These are phyloP conservation scores for Drosophila triauraria DNA, from an alignment of 1,140 invertebrate genomes.

Conservation along the genomic window DNA sequence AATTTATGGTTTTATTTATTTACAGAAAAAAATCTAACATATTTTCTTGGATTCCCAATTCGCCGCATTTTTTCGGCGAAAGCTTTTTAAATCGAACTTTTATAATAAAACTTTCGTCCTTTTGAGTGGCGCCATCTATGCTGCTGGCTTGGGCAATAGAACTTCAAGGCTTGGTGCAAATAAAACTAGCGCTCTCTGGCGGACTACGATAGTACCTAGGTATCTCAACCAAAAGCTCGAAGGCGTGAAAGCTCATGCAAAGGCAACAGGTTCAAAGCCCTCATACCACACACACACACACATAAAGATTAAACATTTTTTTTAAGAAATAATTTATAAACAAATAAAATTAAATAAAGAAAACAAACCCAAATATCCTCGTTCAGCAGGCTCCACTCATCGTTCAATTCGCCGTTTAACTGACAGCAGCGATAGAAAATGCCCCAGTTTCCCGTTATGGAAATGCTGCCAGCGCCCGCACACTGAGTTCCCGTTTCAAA, in stretches of 20 bases:
- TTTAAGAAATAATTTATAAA: background rate
- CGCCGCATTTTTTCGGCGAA: background rate
- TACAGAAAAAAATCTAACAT: too few relatives aligned
- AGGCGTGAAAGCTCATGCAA: background rate
- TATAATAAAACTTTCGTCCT: background rate
- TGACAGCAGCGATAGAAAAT: conserved; percentile 49
- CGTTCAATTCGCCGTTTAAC: conserved; percentile 56
- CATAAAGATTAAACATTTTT: background rate
- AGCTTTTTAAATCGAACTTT: background rate
- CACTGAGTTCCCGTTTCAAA: background rate
- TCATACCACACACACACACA: background rate
- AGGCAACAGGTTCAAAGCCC: conserved; percentile 40
- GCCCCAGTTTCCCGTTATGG: conserved; percentile 46
- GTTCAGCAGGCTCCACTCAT: conserved; percentile 49
- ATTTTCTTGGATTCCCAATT: background rate
- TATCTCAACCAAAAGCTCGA: conserved; percentile 4
- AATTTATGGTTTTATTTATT: too few relatives aligned
- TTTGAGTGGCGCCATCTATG: background rate
- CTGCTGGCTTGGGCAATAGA: background rate
- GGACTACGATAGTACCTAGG: background rate
- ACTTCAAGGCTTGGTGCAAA: background rate
- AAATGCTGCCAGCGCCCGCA: background rate
- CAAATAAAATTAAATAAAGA: conserved; percentile 2
- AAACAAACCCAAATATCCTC: conserved; percentile 60
- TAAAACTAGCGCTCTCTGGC: conserved; percentile 25